These are phyloP conservation scores for Mormyrus lacerda DNA, from an alignment of 2,113 vertebrate genomes.

Conservation along the genomic window DNA sequence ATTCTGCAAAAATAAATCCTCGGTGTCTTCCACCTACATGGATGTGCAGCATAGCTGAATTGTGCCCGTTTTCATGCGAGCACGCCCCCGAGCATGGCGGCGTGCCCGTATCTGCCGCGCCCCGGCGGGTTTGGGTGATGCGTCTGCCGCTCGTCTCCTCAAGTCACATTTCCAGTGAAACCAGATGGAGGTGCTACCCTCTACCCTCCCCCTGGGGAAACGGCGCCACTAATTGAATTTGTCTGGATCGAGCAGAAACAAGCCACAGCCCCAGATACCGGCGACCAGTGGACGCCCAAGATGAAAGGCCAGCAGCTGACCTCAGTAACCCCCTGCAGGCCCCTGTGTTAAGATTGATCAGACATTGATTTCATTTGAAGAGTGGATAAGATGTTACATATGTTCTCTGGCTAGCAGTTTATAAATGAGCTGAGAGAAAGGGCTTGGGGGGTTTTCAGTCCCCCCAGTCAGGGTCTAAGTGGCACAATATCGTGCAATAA, in stretches of 20 bases:
- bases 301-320: slow-evolving; percentile 3
- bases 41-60: background rate
- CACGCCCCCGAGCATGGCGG: background rate
- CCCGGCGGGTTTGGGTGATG: background rate
- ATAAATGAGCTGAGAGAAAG: background rate
- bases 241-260: slow-evolving; percentile 9
- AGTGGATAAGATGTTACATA: slow-evolving; percentile 10
- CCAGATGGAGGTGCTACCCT: slow-evolving; percentile 12
- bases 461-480: background rate
- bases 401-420: slow-evolving; percentile 1
- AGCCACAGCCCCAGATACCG: background rate
- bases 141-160: background rate
- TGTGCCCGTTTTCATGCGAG: background rate
- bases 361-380: slow-evolving; percentile 24
- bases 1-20: background rate
- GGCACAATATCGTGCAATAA: background rate
- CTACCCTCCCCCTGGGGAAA: background rate
- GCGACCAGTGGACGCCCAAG: background rate
- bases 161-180: background rate
- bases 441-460: background rate
- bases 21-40: background rate
- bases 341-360: slow-evolving; percentile 14
- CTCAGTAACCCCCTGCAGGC: slow-evolving; percentile 10
- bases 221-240: slow-evolving; percentile 18
- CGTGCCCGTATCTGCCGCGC: background rate